A percentile compares a stretch with the other conserved stretches of the same genome.
Evolutionary conservation across 2,797 vertebrate genomes (phyloP).

Genomic region (Triplophysa bombifrons): DNA sequence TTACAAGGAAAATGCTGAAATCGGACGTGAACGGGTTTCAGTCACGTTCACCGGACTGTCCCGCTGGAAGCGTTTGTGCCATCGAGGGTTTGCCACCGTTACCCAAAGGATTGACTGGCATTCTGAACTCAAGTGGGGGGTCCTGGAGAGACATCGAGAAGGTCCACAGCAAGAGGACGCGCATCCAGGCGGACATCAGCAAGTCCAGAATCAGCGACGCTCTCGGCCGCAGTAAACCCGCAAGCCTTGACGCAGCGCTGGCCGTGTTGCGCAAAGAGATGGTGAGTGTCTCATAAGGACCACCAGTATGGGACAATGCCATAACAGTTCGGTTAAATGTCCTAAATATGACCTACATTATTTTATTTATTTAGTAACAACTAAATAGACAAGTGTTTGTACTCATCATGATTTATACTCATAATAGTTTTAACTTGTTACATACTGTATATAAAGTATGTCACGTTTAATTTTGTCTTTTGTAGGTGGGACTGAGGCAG

Average conservation of each 20-base stretch:
- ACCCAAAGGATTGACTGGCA: conserved; percentile 80
- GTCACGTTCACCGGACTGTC: conserved; percentile 15
- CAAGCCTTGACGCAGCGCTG: conserved; percentile 79
- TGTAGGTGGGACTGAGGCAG: conserved; percentile 80
- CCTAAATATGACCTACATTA: background rate
- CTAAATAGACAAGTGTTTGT: background rate
- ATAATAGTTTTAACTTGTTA: background rate
- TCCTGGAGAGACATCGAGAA: conserved; percentile 82
- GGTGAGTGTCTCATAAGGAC: conserved; percentile 64
- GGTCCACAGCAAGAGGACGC: conserved; percentile 64
- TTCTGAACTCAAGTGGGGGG: conserved; percentile 81
- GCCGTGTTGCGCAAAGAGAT: conserved; percentile 82
- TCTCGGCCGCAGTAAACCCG: conserved; percentile 64
- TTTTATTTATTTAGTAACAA: background rate
- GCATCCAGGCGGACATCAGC: conserved; percentile 82
- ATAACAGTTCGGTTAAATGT: background rate
- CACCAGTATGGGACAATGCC: background rate
- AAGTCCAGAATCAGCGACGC: conserved; percentile 65
- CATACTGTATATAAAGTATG: background rate
- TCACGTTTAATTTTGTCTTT: background rate
- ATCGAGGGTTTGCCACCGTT: conserved; percentile 77
- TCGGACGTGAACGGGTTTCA: conserved; percentile 59
- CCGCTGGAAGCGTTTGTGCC: conserved; percentile 55
- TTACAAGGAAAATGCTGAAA: background rate
- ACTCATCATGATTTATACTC: background rate